Evolutionary conservation across 2,888 invertebrate species (phyloP).

Genomic region (Andrena minutula): DNA sequence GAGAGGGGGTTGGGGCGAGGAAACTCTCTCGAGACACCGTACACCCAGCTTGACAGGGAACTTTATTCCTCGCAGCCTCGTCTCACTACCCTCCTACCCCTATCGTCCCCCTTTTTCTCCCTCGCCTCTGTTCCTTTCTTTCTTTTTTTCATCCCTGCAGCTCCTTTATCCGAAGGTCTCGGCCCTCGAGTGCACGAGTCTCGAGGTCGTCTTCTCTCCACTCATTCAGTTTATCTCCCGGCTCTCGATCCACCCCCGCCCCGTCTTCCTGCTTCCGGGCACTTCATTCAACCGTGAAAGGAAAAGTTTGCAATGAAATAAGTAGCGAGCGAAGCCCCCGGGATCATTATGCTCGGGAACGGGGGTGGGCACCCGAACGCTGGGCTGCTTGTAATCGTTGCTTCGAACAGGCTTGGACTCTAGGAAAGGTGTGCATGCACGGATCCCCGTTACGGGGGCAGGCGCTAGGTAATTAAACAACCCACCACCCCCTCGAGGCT

Average conservation of each 20-base stretch:
- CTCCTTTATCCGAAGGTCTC: slow-evolving; percentile 67
- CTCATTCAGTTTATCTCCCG: slow-evolving; percentile 58
- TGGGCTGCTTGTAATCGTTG: slow-evolving; percentile 51
- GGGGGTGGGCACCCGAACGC: slow-evolving; percentile 4
- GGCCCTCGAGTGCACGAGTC: slow-evolving; percentile 56
- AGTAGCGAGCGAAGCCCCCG: slow-evolving; percentile 65
- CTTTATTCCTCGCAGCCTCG: slow-evolving; percentile 67
- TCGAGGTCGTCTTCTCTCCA: slow-evolving; percentile 56
- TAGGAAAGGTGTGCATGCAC: slow-evolving; percentile 17
- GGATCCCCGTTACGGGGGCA: neutral
- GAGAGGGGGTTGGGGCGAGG: slow-evolving; percentile 25
- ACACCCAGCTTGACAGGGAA: slow-evolving; percentile 67
- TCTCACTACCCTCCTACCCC: slow-evolving; percentile 33
- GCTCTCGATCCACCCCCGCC: slow-evolving; percentile 42
- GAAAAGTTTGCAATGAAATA: slow-evolving; percentile 72
- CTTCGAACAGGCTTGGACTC: slow-evolving; percentile 33
- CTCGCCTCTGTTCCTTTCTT: slow-evolving; percentile 14
- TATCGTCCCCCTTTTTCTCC: neutral
- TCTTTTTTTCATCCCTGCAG: slow-evolving; percentile 39
- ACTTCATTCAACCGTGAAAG: slow-evolving; percentile 69
- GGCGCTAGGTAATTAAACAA: slow-evolving; percentile 43
- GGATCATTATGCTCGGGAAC: slow-evolving; percentile 68
- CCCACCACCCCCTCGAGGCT: neutral
- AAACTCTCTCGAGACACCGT: slow-evolving; percentile 72
- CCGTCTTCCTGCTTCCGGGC: slow-evolving; percentile 61